A percentile compares a stretch with the other conserved stretches of the same genome.
phyloP scores from a whole-genome alignment of 2,888 invertebrate species.

The Cistogaster globosa region DNA sequence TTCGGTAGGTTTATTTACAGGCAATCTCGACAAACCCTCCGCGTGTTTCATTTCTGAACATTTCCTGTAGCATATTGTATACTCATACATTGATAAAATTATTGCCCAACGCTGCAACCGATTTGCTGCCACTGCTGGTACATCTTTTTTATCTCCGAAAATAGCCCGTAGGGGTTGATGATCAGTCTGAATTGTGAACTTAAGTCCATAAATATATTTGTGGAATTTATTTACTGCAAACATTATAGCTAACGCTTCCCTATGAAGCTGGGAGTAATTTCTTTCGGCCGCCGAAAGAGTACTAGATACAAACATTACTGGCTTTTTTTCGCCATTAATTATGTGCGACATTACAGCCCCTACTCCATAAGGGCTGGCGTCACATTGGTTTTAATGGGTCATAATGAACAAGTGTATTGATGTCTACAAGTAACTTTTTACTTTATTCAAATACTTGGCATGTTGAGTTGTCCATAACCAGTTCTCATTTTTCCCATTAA shows the following conservation, averaged over 20 bases:
- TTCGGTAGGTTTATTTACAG: conserved; percentile 24
- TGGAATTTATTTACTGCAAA: conserved; percentile 47
- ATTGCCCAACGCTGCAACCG: background rate
- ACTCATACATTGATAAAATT: conserved; percentile 1
- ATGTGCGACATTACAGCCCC: conserved; percentile 54
- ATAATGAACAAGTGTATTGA: conserved; percentile 46
- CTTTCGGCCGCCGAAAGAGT: conserved; percentile 31
- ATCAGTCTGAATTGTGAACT: conserved; percentile 28
- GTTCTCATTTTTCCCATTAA: conserved; percentile 32
- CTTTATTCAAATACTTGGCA: conserved; percentile 39
- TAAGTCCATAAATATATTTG: conserved; percentile 25
- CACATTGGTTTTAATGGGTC: conserved; percentile 56
- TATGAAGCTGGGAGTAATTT: conserved; percentile 52
- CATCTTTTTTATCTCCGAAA: conserved; percentile 24
- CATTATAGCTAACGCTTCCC: conserved; percentile 48
- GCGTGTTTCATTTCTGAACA: conserved; percentile 46
- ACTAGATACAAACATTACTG: conserved; percentile 56
- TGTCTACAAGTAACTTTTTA: conserved; percentile 42
- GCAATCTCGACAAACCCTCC: conserved; percentile 46
- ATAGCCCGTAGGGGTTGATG: conserved; percentile 33
- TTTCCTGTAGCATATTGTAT: conserved; percentile 13
- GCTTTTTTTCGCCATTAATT: conserved; percentile 50
- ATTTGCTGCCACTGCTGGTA: conserved; percentile 29
- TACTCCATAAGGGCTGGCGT: conserved; percentile 61
- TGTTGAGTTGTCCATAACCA: conserved; percentile 52